Percentiles rank a stretch among this genome's conserved stretches.
phyloP scores from a whole-genome alignment of 2,888 invertebrate species.

The Volucella bombylans region DNA sequence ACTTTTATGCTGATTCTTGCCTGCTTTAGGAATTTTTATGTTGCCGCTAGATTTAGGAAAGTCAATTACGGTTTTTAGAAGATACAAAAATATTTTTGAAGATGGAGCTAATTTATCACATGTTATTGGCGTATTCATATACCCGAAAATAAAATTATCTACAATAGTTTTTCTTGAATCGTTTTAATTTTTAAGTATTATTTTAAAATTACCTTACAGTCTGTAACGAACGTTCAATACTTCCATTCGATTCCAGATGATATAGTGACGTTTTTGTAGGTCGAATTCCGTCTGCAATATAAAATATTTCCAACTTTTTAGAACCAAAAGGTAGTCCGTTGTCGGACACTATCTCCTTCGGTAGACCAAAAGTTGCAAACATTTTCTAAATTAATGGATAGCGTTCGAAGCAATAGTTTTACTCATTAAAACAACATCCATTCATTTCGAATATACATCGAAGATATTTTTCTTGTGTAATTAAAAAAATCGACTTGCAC shows the following conservation, averaged over 20 bases:
- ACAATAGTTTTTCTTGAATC: not conserved
- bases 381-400: not conserved
- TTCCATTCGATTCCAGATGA: conserved; percentile 74
- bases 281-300: conserved; percentile 24
- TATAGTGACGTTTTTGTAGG: conserved; percentile 45
- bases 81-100: conserved; percentile 27
- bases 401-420: conserved; percentile 6
- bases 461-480: conserved; percentile 17
- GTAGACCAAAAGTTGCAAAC: conserved; percentile 25
- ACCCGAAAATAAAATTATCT: conserved; percentile 25
- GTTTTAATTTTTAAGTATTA: not conserved
- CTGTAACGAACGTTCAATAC: conserved; percentile 74
- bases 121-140: conserved; percentile 35
- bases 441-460: conserved; percentile 31
- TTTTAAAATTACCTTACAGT: conserved; percentile 57
- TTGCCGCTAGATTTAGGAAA: conserved; percentile 1
- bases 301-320: conserved; percentile 11
- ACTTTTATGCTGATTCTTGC: not conserved
- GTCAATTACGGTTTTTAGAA: conserved; percentile 20
- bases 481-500: conserved; percentile 50
- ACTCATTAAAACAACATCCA: conserved; percentile 23
- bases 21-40: not conserved
- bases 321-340: conserved; percentile 29
- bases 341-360: conserved; percentile 1
- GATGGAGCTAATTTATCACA: conserved; percentile 29